These are phyloP conservation scores for Syngnathus typhle DNA, from an alignment of 2,113 vertebrate genomes.

Conservation along the genomic window DNA sequence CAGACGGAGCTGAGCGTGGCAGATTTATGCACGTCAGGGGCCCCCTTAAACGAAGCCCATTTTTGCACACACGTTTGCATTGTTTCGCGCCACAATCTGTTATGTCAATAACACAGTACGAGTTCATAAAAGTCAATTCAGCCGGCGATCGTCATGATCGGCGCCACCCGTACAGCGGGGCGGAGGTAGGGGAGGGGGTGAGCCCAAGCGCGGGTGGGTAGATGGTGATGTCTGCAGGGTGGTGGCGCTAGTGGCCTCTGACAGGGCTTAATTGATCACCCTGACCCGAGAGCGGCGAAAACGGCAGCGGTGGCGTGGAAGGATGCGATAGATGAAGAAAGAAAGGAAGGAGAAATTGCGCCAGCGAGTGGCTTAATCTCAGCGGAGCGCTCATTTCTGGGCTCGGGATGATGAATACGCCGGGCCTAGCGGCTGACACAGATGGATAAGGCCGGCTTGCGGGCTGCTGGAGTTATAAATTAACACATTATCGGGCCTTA, in stretches of 20 bases:
- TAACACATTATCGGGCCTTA: slow-evolving; percentile 98
- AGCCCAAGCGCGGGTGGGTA: slow-evolving; percentile 66
- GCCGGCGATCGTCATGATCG: slow-evolving; percentile 46
- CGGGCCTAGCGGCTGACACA: slow-evolving; percentile 88
- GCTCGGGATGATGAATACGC: slow-evolving; percentile 89
- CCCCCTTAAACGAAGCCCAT: slow-evolving; percentile 32
- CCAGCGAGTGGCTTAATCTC: slow-evolving; percentile 54
- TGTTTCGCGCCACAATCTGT: slow-evolving; percentile 40
- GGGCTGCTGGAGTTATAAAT: slow-evolving; percentile 95
- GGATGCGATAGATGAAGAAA: slow-evolving; percentile 35
- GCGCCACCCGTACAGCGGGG: slow-evolving; percentile 7
- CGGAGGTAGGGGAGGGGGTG: slow-evolving; percentile 17
- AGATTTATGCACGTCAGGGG: slow-evolving; percentile 36
- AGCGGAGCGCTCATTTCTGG: slow-evolving; percentile 52
- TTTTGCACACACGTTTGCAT: slow-evolving; percentile 8
- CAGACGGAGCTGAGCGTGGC: slow-evolving; percentile 19
- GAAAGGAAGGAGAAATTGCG: slow-evolving; percentile 37
- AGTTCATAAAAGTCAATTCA: slow-evolving; percentile 50
- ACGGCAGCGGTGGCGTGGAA: slow-evolving; percentile 36
- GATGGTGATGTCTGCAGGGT: slow-evolving; percentile 73
- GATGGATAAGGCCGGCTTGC: slow-evolving; percentile 92
- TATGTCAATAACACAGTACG: slow-evolving; percentile 37
- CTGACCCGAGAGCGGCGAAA: slow-evolving; percentile 69
- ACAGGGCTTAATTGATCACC: slow-evolving; percentile 85
- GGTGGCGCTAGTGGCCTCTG: slow-evolving; percentile 73